A percentile compares a stretch with the other conserved stretches of the same genome.
Conservation (phyloP, 2,888 invertebrate genomes). For the Theodoxus fluviatilis region DNA sequence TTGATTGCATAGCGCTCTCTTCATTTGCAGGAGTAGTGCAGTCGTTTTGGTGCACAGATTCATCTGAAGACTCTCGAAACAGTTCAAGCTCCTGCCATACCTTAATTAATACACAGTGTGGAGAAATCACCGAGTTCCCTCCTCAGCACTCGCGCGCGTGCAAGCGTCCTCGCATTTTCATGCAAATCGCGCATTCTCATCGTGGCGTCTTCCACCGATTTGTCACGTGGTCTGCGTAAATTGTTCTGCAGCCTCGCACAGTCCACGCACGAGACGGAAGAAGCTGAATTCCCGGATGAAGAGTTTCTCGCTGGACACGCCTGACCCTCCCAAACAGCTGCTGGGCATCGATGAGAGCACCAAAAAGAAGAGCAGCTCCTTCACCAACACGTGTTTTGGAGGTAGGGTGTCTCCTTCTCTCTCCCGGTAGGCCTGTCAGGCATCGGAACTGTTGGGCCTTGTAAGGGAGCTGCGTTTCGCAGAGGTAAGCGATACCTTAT, state of each 20-base stretch:
- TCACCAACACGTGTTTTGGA: constrained; percentile 60
- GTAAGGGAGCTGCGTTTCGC: too few relatives aligned
- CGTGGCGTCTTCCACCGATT: background rate
- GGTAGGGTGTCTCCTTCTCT: constrained; percentile 37
- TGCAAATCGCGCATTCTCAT: background rate
- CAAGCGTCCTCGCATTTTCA: background rate
- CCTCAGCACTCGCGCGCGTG: background rate
- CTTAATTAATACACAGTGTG: too few relatives aligned
- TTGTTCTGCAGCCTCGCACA: constrained; percentile 70
- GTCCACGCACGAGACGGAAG: constrained; percentile 79
- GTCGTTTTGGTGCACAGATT: too few relatives aligned
- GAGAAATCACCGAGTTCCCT: too few relatives aligned
- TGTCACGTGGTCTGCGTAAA: background rate
- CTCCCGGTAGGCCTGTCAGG: background rate
- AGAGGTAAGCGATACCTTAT: too few relatives aligned
- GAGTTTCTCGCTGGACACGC: constrained; percentile 94
- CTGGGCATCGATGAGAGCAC: constrained; percentile 58
- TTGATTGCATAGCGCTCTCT: too few relatives aligned
- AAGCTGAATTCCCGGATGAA: constrained; percentile 97
- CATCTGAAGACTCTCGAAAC: too few relatives aligned
- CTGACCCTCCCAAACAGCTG: constrained; percentile 73
- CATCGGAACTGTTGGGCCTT: too few relatives aligned
- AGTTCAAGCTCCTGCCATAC: too few relatives aligned
- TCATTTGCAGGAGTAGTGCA: too few relatives aligned
- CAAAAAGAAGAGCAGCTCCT: constrained; percentile 62